Percentiles rank a stretch among this genome's conserved stretches.
These are phyloP conservation scores for Tiliqua scincoides DNA, from an alignment of 2,113 vertebrate genomes.

Conservation along the genomic window DNA sequence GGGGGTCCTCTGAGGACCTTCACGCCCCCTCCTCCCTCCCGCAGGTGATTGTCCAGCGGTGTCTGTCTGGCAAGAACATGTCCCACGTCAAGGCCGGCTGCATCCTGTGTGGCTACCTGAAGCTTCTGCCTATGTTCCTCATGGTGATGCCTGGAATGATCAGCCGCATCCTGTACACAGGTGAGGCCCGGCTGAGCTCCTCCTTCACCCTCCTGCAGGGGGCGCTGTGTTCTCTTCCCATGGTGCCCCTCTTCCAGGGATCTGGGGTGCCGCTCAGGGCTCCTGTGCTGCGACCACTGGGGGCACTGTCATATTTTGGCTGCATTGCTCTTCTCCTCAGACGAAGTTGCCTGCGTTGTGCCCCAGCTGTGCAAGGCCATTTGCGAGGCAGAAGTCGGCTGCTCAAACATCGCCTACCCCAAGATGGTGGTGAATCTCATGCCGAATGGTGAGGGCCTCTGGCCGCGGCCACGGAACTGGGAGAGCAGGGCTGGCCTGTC, in stretches of 20 bases:
- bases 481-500: background rate
- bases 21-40: background rate
- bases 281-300: background rate
- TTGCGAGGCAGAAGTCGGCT: constrained; percentile 87
- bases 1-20: no score
- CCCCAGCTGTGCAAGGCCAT: constrained; percentile 76
- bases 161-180: constrained; percentile 91
- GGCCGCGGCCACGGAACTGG: background rate
- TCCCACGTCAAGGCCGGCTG: constrained; percentile 97
- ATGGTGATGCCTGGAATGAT: constrained; percentile 97
- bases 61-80: constrained; percentile 95
- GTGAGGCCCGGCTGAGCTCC: constrained; percentile 65
- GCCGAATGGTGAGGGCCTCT: constrained; percentile 84
- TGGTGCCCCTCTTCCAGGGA: background rate
- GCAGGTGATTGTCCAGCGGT: constrained; percentile 97
- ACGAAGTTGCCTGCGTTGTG: constrained; percentile 86
- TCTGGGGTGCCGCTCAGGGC: background rate
- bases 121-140: constrained; percentile 95
- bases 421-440: constrained; percentile 93
- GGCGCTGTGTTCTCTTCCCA: background rate
- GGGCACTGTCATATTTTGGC: background rate
- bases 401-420: constrained; percentile 92
- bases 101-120: constrained; percentile 91
- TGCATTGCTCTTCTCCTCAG: constrained; percentile 67
- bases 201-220: background rate